Base-by-base conservation (phyloP, 2,797 vertebrate species). In the Erithacus rubecula region DNA sequence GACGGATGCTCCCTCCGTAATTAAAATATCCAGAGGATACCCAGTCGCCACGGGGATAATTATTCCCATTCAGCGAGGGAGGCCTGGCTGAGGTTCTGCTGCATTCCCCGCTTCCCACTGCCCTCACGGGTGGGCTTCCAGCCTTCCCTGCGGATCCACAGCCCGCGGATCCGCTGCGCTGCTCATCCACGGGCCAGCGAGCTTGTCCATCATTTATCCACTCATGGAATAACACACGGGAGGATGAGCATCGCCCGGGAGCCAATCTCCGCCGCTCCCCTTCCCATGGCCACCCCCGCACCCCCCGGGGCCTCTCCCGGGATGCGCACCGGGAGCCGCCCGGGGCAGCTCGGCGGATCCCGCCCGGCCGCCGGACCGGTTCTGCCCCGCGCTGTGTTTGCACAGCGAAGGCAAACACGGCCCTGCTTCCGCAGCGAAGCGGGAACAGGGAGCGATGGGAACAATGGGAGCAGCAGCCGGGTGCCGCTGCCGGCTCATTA, bases 351-450 rank as follows among this genome's bases (percentile, higher is more conserved):
- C 43, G 27, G 58, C 29, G 14, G 59, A 18, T 72, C 70, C 78
- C 24, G 9, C 78, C 64, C 37, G 12, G 80, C 64, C 6, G 23
- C 90, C 64, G 10, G 76, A 78, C 83, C 20, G 27, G 92, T 95
- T 95, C 64, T 69, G 30, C 60, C 72, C 67, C 14, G 2, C 1
- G 3, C 9, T 0, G 30, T 96, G 91, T 96, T 95, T 97, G 85
- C 94, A 44, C 59, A 95, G 90, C 15, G 36, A 96, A 95, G 41
- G 51, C 95, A 96, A 96, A 96, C 95, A 94, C 46, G 6, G 78
- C 56, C 21, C 58, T 7, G 58, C 56, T 87, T 86, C 46, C 34
- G 13, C 41, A 34, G 63, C 26, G 24, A 68, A n/a, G 55, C 8
- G 58, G 87, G 51, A 53, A 41, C 4, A 13, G 46, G 81, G 44